phyloP scores from a whole-genome alignment of 2,797 vertebrate genomes.

The Tinamus major region DNA sequence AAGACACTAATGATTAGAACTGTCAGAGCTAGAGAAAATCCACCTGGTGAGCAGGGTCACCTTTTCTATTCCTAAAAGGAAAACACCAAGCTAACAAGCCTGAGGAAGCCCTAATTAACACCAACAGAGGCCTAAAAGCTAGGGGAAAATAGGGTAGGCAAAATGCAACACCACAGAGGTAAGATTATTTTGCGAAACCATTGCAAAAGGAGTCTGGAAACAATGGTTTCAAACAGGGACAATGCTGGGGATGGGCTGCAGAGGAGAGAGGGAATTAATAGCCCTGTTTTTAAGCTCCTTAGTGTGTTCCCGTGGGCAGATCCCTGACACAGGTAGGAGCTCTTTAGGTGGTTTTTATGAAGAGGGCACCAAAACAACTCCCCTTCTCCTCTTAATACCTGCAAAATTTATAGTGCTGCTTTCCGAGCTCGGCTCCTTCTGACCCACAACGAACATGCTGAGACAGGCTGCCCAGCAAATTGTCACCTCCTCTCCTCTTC shows the following conservation, averaged over 20 bases:
- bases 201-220: slow-evolving; percentile 20
- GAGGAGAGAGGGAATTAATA: slow-evolving; percentile 30
- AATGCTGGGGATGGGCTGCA: slow-evolving; percentile 39
- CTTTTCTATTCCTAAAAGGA: slow-evolving; percentile 25
- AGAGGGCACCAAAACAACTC: background rate
- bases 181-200: background rate
- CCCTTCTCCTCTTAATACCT: background rate
- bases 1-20: slow-evolving; percentile 58
- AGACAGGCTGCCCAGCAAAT: background rate
- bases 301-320: background rate
- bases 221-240: slow-evolving; percentile 46
- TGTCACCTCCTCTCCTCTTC: background rate
- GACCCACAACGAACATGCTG: background rate
- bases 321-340: background rate
- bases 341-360: background rate
- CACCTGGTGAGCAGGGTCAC: slow-evolving; percentile 59
- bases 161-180: slow-evolving; percentile 17
- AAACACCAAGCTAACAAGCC: slow-evolving; percentile 11
- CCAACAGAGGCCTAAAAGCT: slow-evolving; percentile 33
- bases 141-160: background rate
- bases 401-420: background rate
- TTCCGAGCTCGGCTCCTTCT: background rate
- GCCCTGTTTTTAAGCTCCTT: background rate
- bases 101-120: slow-evolving; percentile 55
- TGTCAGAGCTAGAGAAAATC: slow-evolving; percentile 58